Base-by-base conservation (phyloP, 2,797 vertebrate species). In the Clarias fuscus region DNA sequence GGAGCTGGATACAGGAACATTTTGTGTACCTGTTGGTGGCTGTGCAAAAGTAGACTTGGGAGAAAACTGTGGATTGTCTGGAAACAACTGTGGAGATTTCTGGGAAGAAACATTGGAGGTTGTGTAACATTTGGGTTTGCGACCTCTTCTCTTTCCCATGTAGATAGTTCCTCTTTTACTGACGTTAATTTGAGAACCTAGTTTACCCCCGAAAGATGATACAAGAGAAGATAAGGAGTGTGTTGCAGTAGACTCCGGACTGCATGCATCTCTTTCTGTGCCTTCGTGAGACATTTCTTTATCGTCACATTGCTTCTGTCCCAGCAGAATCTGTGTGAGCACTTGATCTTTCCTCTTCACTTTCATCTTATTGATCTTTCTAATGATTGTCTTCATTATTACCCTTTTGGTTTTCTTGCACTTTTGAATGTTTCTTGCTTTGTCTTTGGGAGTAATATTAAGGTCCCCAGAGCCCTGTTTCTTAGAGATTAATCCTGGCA, bases 141-240 rank as follows among this genome's bases (percentile, higher is more conserved):
- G 96, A 53, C 98, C 98, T 92, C 98, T 95, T 89, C 97, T 96
- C 89, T 99, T 99, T 88, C 98, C 98, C 95, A 99, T 99, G 89
- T 99, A 99, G 92, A 99, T 99, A 1, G 98, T 99, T 84, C 98
- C 98, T 94, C 97, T 97, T 94, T 99, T 99, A 93, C 98, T 99
- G 77, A 99, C 97, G 8, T 99, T 99, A 92, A 99, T 99, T 90
- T 99, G 98, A 92, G 98, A 98, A 83, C 97, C 97, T 80, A 98
- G 92, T 85, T 97, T 98, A 7, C 97, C 97, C 84, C 97, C 96
- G 64, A 99, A 98, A 0, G 97, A 97, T 85, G 97, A 97, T n/a
- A 98, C 97, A 83, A 99, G 95, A 84, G 96, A 97, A 10, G 97
- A 97, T 87, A 99, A 96, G 0, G 95, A 92, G 75, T 93, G 91